phyloP scores from a whole-genome alignment of 2,113 vertebrate genomes.

The Panthera uncia region DNA sequence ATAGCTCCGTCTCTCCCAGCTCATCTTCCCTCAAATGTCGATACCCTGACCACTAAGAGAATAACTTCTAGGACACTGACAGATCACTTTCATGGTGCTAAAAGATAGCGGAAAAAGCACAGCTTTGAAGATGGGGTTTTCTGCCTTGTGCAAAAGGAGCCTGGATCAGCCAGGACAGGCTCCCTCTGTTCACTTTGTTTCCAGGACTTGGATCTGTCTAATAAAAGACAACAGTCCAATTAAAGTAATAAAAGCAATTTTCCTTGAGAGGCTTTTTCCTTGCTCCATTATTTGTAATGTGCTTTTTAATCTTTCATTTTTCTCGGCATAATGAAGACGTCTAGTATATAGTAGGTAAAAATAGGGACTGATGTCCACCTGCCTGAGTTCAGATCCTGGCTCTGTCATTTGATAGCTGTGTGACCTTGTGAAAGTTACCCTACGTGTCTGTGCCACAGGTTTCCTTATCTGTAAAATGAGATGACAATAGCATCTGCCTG shows the following conservation, averaged over 20 bases:
- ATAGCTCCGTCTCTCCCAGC: not conserved
- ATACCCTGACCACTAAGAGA: not conserved
- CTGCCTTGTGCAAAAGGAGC: not conserved
- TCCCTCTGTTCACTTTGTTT: not conserved
- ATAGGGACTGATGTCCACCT: not conserved
- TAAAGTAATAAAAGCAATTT: conserved; percentile 35
- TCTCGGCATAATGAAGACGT: not conserved
- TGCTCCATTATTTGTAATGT: conserved; percentile 23
- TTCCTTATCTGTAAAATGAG: not conserved
- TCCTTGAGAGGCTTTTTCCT: conserved; percentile 36
- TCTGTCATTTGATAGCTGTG: not conserved
- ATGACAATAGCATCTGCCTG: not conserved
- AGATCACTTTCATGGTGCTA: not conserved
- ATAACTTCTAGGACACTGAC: not conserved
- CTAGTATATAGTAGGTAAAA: not conserved
- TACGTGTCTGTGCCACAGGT: not conserved
- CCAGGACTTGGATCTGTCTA: not conserved
- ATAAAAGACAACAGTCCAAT: conserved; percentile 4
- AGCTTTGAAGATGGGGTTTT: not conserved
- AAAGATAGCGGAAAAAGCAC: not conserved
- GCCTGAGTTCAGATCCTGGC: not conserved
- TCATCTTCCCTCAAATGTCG: not conserved
- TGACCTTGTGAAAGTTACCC: not conserved
- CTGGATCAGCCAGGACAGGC: not conserved
- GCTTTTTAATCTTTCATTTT: conserved; percentile 1